Evolutionary conservation across 2,888 invertebrate genomes (phyloP).

Genomic region (Eurois occulta): DNA sequence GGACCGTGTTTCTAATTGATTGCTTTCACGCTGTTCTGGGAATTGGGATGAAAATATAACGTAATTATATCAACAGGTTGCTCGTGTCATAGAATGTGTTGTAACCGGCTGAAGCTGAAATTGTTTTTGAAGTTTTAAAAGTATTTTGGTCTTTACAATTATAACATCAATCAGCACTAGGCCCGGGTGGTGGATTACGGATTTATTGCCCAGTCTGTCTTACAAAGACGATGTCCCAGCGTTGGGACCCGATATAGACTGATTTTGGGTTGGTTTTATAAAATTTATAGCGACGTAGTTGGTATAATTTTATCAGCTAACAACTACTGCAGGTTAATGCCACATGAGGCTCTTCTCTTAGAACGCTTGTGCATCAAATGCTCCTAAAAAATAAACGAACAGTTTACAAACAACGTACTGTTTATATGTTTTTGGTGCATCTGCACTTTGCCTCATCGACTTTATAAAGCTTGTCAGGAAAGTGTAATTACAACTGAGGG

Average conservation of each 20-base stretch:
- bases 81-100: neutral
- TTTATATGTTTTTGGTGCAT: neutral
- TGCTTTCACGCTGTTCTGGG: conserved; percentile 45
- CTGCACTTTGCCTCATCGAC: neutral
- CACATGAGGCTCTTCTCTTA: neutral
- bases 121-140: neutral
- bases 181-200: neutral
- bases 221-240: neutral
- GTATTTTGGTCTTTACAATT: neutral
- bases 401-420: neutral
- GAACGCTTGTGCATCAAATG: neutral
- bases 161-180: neutral
- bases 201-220: neutral
- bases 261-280: neutral
- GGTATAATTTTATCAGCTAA: neutral
- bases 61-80: conserved; percentile 39
- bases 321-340: neutral
- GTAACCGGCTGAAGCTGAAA: neutral
- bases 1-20: conserved; percentile 39
- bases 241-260: neutral
- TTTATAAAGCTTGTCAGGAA: neutral
- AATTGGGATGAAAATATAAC: conserved; percentile 34
- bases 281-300: neutral
- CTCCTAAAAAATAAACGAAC: neutral
- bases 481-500: too few species aligned